Conservation (phyloP, 2,888 invertebrate species). For the Diadromus collaris region DNA sequence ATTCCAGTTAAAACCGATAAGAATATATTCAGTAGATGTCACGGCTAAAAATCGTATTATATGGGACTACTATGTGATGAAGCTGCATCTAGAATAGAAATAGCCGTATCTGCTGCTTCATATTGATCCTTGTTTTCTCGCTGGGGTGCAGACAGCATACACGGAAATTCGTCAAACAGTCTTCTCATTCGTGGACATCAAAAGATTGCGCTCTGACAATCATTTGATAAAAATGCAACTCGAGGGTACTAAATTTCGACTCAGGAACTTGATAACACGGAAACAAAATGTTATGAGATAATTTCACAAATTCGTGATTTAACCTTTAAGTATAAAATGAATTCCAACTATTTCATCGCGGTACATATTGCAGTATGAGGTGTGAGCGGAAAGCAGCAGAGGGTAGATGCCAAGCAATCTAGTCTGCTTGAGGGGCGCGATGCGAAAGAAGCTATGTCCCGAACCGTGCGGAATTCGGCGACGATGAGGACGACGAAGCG, state of each 20-base stretch:
- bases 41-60: constrained; percentile 29
- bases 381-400: not conserved
- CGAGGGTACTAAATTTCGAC: not conserved
- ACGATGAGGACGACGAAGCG: constrained; percentile 16
- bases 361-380: not conserved
- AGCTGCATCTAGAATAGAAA: constrained; percentile 35
- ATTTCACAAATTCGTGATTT: not conserved
- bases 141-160: too few relatives aligned
- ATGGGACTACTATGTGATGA: constrained; percentile 19
- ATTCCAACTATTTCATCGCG: constrained; percentile 30
- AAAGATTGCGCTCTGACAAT: not conserved
- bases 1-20: constrained; percentile 26
- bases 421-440: not conserved
- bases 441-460: constrained; percentile 39
- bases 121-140: not conserved
- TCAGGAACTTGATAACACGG: not conserved
- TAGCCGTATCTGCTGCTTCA: not conserved
- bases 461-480: constrained; percentile 50
- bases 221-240: not conserved
- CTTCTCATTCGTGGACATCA: not conserved
- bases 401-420: constrained; percentile 37
- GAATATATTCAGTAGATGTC: constrained; percentile 8
- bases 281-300: not conserved
- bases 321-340: constrained; percentile 16
- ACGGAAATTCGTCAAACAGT: not conserved